phyloP scores from a whole-genome alignment of 1,140 invertebrate genomes.

The Pseudomyrmex gracilis region DNA sequence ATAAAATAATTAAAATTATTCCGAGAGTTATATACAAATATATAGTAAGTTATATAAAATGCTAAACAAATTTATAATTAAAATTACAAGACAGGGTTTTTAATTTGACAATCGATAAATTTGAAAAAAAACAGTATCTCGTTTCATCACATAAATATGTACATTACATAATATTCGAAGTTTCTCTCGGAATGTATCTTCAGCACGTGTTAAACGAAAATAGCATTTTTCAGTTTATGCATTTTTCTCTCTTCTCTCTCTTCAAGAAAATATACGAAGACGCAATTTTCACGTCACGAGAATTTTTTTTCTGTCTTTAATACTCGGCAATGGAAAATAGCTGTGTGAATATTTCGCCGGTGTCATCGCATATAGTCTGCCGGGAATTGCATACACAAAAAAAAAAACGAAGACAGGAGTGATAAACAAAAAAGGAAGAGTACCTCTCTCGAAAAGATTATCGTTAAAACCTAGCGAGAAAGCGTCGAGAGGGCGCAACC shows the following conservation, averaged over 20 bases:
- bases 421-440: neutral
- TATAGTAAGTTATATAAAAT: too few relatives aligned
- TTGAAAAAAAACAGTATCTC: neutral
- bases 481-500: conserved; percentile 39
- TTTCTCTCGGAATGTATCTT: neutral
- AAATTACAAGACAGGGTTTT: too few relatives aligned
- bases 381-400: neutral
- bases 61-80: too few relatives aligned
- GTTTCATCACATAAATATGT: neutral
- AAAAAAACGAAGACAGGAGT: neutral
- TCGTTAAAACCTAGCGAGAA: conserved; percentile 38
- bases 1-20: too few relatives aligned
- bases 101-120: neutral
- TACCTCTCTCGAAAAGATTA: conserved; percentile 40
- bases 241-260: neutral
- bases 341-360: conserved; percentile 9
- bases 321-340: conserved; percentile 39
- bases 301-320: conserved; percentile 53
- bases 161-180: too few relatives aligned
- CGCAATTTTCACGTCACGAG: conserved; percentile 49
- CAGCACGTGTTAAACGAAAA: conserved; percentile 31
- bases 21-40: too few relatives aligned
- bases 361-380: conserved; percentile 9
- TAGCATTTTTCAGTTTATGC: conserved; percentile 38
- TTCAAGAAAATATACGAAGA: conserved; percentile 29